Base-by-base conservation (phyloP, 2,113 vertebrate species). In the Pao palembangensis region DNA sequence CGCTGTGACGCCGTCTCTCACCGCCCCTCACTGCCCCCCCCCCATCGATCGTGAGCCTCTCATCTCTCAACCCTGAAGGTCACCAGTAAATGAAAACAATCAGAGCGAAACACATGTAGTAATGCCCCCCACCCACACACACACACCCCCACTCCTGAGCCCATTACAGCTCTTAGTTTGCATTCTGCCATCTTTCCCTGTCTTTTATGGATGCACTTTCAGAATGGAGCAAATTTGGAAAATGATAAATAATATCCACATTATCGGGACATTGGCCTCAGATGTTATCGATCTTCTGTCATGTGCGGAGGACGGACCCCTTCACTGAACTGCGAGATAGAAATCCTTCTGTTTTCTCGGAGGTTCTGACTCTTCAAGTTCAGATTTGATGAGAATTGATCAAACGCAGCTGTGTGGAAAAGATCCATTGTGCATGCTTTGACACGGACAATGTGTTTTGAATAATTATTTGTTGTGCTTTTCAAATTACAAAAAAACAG, bases 21-120 rank as follows among this genome's bases (percentile, higher is more conserved):
- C 63, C 54, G n/a, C 81, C 71, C 68, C 52, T 55, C 65, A 74
- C 73, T 84, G 69, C 58, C n/a, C 23, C 23, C 5, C 23, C 23
- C 5, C 23, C 5, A 2, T 25, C 5, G 23, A 25, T 25, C 23
- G 23, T 5, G 23, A 75, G 75, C 42, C 47, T 23, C 55, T 83
- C 71, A 75, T 82, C 71, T 55, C 67, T 78, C 67, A 71, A 73
- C 64, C 66, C 70, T 69, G 73, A 80, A 81, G 81, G 72, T 86
- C 78, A 74, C 74, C 73, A 55, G 76, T 76, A 66, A 85, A 76
- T 74, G 44, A 82, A 74, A 79, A 71, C 55, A 59, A 72, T 72
- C 67, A 23, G 50, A 10, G 3, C 44, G 28, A 56, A 65, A 72
- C 76, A 60, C 48, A 41, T 2, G 42, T 34, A 63, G 58, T 71